These are phyloP conservation scores for Lithobates sylvaticus DNA, from an alignment of 2,797 vertebrate species.

Conservation along the genomic window DNA sequence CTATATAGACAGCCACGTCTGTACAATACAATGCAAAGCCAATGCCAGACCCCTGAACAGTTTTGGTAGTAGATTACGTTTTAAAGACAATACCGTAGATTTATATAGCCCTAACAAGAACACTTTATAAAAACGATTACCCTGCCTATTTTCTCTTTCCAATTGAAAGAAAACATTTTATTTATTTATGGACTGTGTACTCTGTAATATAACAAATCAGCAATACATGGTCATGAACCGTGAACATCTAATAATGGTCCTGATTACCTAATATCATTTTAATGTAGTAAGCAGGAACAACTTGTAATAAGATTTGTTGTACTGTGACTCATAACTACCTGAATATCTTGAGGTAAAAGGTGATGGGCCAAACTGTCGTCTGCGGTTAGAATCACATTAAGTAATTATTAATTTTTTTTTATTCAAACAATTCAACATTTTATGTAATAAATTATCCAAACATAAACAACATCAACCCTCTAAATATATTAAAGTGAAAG, in stretches of 20 bases:
- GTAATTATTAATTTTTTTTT: not conserved
- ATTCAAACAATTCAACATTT: not conserved
- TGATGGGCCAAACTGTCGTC: slow-evolving; percentile 10
- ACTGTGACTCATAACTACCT: slow-evolving; percentile 38
- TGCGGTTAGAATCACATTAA: slow-evolving; percentile 23
- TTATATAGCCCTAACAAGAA: not conserved
- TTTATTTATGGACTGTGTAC: slow-evolving; percentile 15
- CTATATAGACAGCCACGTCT: too few species aligned
- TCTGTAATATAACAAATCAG: slow-evolving; percentile 17
- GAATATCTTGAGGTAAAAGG: slow-evolving; percentile 36
- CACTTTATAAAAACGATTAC: not conserved
- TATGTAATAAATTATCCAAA: not conserved
- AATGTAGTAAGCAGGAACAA: slow-evolving; percentile 29
- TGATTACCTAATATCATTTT: slow-evolving; percentile 48
- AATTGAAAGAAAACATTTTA: not conserved
- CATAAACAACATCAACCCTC: not conserved
- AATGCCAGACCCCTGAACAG: too few species aligned
- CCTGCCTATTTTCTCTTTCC: not conserved
- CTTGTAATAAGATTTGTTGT: slow-evolving; percentile 43
- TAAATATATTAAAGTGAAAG: not conserved
- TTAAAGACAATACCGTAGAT: not conserved
- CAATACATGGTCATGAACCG: not conserved
- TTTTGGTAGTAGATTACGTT: too few species aligned
- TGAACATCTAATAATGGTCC: slow-evolving; percentile 11
- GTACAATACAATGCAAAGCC: too few species aligned